Conservation (phyloP, 2,888 invertebrate genomes). For the Nomada flava region DNA sequence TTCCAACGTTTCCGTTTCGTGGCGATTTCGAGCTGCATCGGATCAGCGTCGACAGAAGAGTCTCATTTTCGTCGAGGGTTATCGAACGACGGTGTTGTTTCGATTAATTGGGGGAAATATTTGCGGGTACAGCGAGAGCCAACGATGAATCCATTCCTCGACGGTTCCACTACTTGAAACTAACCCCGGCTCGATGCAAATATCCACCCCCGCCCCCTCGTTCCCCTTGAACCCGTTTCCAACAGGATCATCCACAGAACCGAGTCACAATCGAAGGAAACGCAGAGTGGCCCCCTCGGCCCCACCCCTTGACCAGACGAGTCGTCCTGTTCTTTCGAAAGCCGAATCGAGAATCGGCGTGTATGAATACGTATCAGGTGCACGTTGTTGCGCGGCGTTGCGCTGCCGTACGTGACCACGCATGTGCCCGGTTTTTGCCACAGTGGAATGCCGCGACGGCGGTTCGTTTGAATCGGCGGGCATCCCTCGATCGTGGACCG, state of each 20-base stretch:
- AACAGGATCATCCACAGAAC: not conserved
- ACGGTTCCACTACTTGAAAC: too few relatives aligned
- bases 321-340: constrained; percentile 53
- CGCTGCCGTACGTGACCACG: constrained; percentile 78
- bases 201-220: too few relatives aligned
- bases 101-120: too few relatives aligned
- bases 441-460: constrained; percentile 80
- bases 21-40: not conserved
- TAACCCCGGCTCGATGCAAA: too few relatives aligned
- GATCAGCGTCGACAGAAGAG: not conserved
- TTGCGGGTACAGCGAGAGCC: too few relatives aligned
- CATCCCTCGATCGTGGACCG: constrained; percentile 72
- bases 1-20: not conserved
- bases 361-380: constrained; percentile 77
- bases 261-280: constrained; percentile 21
- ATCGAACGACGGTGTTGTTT: not conserved
- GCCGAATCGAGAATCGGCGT: constrained; percentile 50
- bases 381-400: constrained; percentile 70
- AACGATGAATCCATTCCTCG: too few relatives aligned
- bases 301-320: not conserved
- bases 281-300: not conserved
- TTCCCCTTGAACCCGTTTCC: too few relatives aligned
- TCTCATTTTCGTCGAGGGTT: too few relatives aligned
- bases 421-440: constrained; percentile 81
- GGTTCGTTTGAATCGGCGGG: constrained; percentile 82